Evolutionary conservation across 2,888 invertebrate genomes (phyloP).

Genomic region (Pollenia amentaria): DNA sequence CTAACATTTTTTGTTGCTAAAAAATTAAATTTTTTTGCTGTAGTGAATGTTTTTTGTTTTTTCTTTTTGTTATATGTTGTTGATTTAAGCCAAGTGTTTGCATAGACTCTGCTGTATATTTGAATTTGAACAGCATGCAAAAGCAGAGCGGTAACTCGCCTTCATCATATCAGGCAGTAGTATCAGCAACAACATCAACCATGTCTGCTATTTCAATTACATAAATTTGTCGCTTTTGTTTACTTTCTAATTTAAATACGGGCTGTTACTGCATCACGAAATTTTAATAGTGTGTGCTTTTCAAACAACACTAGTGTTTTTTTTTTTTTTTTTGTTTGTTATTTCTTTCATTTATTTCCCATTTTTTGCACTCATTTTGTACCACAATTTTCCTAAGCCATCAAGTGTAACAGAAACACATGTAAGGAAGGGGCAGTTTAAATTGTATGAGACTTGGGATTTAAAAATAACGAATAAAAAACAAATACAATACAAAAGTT

Average conservation of each 20-base stretch:
- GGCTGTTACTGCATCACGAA: constrained; percentile 73
- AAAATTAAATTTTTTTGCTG: constrained; percentile 45
- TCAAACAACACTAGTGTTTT: constrained; percentile 52
- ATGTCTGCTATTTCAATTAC: constrained; percentile 76
- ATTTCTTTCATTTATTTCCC: too few relatives aligned
- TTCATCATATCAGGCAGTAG: constrained; percentile 24
- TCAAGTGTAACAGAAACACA: constrained; percentile 29
- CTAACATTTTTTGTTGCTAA: constrained; percentile 24
- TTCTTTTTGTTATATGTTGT: constrained; percentile 51
- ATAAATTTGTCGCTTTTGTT: constrained; percentile 76
- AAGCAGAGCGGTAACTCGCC: constrained; percentile 1
- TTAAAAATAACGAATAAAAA: constrained; percentile 22
- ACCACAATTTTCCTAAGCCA: constrained; percentile 43
- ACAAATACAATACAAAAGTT: constrained; percentile 31
- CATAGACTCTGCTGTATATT: constrained; percentile 61
- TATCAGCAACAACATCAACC: constrained; percentile 51
- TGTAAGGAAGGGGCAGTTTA: constrained; percentile 43
- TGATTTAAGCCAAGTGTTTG: constrained; percentile 72
- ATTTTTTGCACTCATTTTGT: constrained; percentile 6
- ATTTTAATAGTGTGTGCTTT: constrained; percentile 73
- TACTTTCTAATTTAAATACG: constrained; percentile 74
- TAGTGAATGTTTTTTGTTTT: constrained; percentile 26
- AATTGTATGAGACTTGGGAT: constrained; percentile 59
- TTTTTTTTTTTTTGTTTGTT: background rate
- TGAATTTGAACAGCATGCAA: constrained; percentile 46